A percentile compares a stretch with the other conserved stretches of the same genome.
phyloP scores from a whole-genome alignment of 2,113 vertebrate species.

The Dunckerocampus dactyliophorus region DNA sequence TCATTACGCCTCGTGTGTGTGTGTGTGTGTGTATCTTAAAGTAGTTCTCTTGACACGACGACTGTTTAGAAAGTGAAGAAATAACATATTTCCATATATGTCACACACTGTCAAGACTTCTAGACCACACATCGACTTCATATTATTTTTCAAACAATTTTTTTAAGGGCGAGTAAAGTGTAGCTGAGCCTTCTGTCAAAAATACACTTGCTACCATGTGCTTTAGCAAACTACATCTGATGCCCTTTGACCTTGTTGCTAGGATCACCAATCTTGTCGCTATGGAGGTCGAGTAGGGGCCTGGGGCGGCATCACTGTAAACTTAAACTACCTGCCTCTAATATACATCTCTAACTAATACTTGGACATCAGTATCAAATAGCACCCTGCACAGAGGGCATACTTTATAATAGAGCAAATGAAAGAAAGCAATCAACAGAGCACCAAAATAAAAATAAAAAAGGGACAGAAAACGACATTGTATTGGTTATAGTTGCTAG shows the following conservation, averaged over 20 bases:
- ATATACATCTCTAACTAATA: slow-evolving; percentile 64
- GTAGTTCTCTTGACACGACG: slow-evolving; percentile 66
- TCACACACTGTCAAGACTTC: slow-evolving; percentile 66
- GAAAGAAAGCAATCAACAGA: slow-evolving; percentile 39
- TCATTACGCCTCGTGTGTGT: slow-evolving; percentile 47
- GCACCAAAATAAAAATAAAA: slow-evolving; percentile 38
- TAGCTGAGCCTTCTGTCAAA: slow-evolving; percentile 57
- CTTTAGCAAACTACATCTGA: slow-evolving; percentile 60
- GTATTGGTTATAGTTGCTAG: slow-evolving; percentile 63
- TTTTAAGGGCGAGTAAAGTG: slow-evolving; percentile 28
- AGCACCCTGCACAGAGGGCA: slow-evolving; percentile 68
- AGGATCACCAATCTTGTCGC: slow-evolving; percentile 21
- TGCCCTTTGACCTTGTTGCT: slow-evolving; percentile 33
- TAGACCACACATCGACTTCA: slow-evolving; percentile 65
- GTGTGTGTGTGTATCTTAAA: slow-evolving; percentile 24
- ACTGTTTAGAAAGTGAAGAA: slow-evolving; percentile 64
- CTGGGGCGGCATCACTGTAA: slow-evolving; percentile 52
- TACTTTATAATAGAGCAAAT: slow-evolving; percentile 62
- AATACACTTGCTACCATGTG: slow-evolving; percentile 71
- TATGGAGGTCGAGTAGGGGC: slow-evolving; percentile 15
- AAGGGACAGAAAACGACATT: slow-evolving; percentile 55
- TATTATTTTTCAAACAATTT: slow-evolving; percentile 59
- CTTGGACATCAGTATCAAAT: slow-evolving; percentile 73
- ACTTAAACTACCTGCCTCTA: slow-evolving; percentile 64
- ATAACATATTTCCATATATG: slow-evolving; percentile 71